A percentile compares a stretch with the other conserved stretches of the same genome.
phyloP scores from a whole-genome alignment of 2,797 vertebrate genomes.

The Acrossocheilus fasciatus region DNA sequence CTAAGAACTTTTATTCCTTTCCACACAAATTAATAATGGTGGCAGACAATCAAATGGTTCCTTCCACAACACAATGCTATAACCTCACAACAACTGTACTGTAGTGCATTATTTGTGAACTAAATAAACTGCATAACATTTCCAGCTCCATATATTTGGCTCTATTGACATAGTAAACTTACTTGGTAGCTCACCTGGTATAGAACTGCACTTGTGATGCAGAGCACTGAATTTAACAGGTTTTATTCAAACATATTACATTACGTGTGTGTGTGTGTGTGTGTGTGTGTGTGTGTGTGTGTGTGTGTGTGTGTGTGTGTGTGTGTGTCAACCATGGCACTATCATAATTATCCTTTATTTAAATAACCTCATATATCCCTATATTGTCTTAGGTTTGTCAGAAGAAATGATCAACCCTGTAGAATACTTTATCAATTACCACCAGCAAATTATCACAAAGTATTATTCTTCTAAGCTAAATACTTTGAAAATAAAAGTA shows the following conservation, averaged over 20 bases:
- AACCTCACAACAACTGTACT: neutral
- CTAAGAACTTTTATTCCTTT: neutral
- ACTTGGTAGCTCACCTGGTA: neutral
- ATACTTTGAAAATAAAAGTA: neutral
- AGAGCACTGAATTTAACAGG: neutral
- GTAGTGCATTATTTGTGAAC: neutral
- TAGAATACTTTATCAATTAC: neutral
- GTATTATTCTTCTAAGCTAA: neutral
- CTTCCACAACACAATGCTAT: neutral
- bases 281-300: no score
- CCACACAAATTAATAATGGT: neutral
- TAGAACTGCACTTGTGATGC: neutral
- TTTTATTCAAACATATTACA: neutral
- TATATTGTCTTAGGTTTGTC: neutral
- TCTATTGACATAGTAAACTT: neutral
- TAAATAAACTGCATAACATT: neutral
- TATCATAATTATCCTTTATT: neutral
- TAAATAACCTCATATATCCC: neutral
- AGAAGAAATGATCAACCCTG: neutral
- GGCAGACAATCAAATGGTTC: neutral
- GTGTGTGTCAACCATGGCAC: neutral
- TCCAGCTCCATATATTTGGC: neutral
- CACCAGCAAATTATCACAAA: neutral
- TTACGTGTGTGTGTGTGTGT: neutral
- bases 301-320: no score